Base-by-base conservation (phyloP, 1,140 invertebrate species). In the Brachystomella parvula region DNA sequence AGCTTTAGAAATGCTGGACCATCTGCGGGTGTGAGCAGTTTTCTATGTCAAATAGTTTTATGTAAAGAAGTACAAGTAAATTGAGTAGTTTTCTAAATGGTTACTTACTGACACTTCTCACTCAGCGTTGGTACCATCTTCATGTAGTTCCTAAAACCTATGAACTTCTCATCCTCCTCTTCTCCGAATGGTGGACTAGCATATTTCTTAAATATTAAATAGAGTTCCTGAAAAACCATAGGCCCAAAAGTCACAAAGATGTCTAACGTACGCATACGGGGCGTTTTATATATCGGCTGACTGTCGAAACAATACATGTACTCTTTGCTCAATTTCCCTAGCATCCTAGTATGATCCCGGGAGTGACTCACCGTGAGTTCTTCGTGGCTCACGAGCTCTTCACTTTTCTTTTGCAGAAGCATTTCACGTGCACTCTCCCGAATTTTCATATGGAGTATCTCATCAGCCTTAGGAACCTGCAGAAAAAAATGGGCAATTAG, bases 91-190 rank as follows among this genome's bases (percentile, higher is more conserved):
- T 26, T 56, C n/a, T 35, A 62, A 67, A 47, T 28, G 33, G 30
- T 56, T 47, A 76, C 76, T 74, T 75, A 86, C 85, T 81, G 84
- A 77, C 84, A 88, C 76, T 90, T 89, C 24, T 78, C 75, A 31
- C 86, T 86, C 29, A 88, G 85, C 63, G 87, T 76, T 64, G 83
- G 80, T 2, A 82, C 82, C 19, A 94, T 86, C 77, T 86, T 87
- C 68, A 86, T 83, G 75, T 90, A 96, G 74, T 92, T 89, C 56
- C 86, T 79, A 77, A 94, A 95, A 77, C 86, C 88, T 35, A 95
- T 89, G 70, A 89, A 84, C 64, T 93, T 84, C 72, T 94, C 90
- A 44, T 91, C 67, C 12, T 58, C 69, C 71, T 94, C 89, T 49
- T 90, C 35, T 56, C 26, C 67, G 47, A 81, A 78, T 1, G 86